A percentile compares a stretch with the other conserved stretches of the same genome.
phyloP scores from a whole-genome alignment of 2,113 vertebrate genomes.

The Danio rerio region DNA sequence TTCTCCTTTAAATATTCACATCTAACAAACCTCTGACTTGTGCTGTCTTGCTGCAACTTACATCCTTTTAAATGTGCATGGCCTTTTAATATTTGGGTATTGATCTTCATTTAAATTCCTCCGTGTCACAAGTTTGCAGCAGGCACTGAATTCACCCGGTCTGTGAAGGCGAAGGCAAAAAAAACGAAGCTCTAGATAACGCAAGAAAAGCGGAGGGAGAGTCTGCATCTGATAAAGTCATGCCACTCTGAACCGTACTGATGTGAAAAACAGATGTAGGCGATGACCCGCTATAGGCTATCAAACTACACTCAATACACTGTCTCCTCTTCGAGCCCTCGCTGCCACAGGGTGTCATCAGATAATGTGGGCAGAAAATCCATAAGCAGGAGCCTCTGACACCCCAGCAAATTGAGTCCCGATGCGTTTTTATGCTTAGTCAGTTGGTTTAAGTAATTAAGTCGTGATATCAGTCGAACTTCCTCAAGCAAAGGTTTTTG shows the following conservation, averaged over 20 bases:
- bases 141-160: slow-evolving; percentile 63
- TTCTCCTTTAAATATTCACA: neutral
- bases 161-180: slow-evolving; percentile 45
- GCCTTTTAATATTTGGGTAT: neutral
- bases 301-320: slow-evolving; percentile 58
- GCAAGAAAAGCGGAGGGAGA: slow-evolving; percentile 54
- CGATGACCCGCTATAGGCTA: slow-evolving; percentile 53
- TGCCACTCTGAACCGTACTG: slow-evolving; percentile 60
- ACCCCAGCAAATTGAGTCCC: slow-evolving; percentile 68
- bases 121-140: slow-evolving; percentile 28
- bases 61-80: neutral
- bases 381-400: slow-evolving; percentile 61
- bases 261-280: slow-evolving; percentile 53
- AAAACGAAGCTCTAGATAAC: slow-evolving; percentile 51
- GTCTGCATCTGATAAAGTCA: slow-evolving; percentile 65
- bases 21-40: slow-evolving; percentile 2
- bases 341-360: slow-evolving; percentile 47
- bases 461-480: slow-evolving; percentile 68
- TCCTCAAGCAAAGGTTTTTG: slow-evolving; percentile 66
- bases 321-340: slow-evolving; percentile 57
- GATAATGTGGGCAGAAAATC: slow-evolving; percentile 65
- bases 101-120: slow-evolving; percentile 32
- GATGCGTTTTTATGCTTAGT: slow-evolving; percentile 73
- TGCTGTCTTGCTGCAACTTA: neutral
- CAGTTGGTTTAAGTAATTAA: slow-evolving; percentile 74